These are phyloP conservation scores for Apomyelois bistriatella DNA, from an alignment of 2,888 invertebrate species.

Conservation along the genomic window DNA sequence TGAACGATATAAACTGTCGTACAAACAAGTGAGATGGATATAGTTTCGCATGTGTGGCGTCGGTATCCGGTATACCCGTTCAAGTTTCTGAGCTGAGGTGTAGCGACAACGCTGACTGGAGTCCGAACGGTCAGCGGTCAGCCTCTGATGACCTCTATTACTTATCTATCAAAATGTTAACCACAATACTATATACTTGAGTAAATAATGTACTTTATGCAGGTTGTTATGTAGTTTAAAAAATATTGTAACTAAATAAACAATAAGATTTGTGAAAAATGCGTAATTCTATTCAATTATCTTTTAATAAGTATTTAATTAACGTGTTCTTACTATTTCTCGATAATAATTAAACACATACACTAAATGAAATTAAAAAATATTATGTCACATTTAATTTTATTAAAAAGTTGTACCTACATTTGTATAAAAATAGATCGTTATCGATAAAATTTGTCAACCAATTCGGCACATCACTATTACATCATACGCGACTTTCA, in stretches of 20 bases:
- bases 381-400: too few relatives aligned
- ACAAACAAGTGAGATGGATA: constrained; percentile 39
- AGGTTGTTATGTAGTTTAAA: too few relatives aligned
- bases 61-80: constrained; percentile 72
- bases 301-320: too few relatives aligned
- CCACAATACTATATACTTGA: neutral
- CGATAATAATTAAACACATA: too few relatives aligned
- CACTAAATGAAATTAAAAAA: too few relatives aligned
- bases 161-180: constrained; percentile 20
- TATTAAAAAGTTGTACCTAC: too few relatives aligned
- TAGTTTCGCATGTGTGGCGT: constrained; percentile 35
- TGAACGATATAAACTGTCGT: constrained; percentile 21
- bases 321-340: too few relatives aligned
- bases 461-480: neutral
- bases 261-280: too few relatives aligned
- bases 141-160: constrained; percentile 49
- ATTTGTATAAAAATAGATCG: neutral
- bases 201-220: too few relatives aligned
- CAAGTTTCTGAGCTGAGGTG: constrained; percentile 60
- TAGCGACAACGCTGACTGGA: constrained; percentile 40
- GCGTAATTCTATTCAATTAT: too few relatives aligned
- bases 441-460: neutral
- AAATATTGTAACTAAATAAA: too few relatives aligned
- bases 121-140: constrained; percentile 44
- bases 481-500: neutral